Percentiles rank a stretch among this genome's conserved stretches.
Conservation (phyloP, 1,140 invertebrate genomes). For the Zaprionus tsacasi region DNA sequence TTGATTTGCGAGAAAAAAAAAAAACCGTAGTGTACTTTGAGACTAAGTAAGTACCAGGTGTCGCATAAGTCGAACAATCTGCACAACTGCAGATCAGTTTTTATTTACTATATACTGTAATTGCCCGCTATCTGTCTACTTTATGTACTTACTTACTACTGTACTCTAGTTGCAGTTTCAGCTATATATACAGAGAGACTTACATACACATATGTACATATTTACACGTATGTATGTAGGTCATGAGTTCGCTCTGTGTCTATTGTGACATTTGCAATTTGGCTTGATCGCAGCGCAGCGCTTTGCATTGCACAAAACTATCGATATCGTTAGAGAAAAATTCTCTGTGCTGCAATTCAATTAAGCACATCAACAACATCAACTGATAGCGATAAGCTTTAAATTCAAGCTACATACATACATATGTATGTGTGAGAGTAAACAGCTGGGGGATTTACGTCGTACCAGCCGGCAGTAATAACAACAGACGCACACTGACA, state of each 20-base stretch:
- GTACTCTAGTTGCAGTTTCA: not conserved
- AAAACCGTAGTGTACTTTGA: not conserved
- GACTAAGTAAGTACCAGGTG: not conserved
- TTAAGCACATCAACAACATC: not conserved
- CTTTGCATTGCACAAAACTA: not conserved
- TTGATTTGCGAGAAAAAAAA: not conserved
- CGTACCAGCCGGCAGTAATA: slow-evolving; percentile 10
- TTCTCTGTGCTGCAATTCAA: not conserved
- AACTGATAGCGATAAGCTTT: slow-evolving; percentile 36
- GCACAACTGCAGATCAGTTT: not conserved
- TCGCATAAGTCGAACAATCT: not conserved
- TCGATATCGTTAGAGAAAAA: not conserved
- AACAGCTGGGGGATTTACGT: slow-evolving; percentile 27
- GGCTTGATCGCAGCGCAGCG: not conserved
- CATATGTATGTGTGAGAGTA: not conserved
- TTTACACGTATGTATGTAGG: not conserved
- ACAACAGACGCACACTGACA: slow-evolving; percentile 4
- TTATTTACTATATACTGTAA: not conserved
- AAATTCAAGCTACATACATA: not conserved
- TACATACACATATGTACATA: not conserved
- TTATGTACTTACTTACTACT: slow-evolving; percentile 12
- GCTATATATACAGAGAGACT: not conserved
- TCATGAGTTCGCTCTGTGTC: not conserved
- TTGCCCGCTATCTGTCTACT: not conserved
- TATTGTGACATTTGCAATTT: not conserved